Conservation (phyloP, 2,888 invertebrate species). For the Leptopilina myrica region DNA sequence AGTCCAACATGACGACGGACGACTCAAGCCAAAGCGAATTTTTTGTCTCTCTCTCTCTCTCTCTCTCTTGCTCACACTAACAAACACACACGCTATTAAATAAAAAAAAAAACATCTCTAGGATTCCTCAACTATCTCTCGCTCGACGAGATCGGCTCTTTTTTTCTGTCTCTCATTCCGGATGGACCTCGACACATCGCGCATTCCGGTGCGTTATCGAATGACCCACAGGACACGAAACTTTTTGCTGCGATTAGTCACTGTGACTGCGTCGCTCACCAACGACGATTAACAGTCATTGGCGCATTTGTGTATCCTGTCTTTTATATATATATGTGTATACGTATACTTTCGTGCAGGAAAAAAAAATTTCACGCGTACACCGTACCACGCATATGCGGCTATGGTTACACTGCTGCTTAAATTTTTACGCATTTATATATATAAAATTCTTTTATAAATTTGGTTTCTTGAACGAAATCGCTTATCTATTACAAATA, state of each 20-base stretch:
- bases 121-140: conserved; percentile 33
- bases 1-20: too few species aligned
- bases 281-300: conserved; percentile 32
- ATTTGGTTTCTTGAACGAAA: too few species aligned
- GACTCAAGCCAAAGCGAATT: too few species aligned
- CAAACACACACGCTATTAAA: too few species aligned
- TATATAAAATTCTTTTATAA: too few species aligned
- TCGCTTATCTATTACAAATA: too few species aligned
- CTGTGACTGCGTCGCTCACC: conserved; percentile 27
- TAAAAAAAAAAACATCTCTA: conserved; percentile 23
- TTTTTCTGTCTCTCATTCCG: conserved; percentile 11
- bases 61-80: too few species aligned
- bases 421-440: too few species aligned
- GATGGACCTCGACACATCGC: conserved; percentile 29
- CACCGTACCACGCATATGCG: too few species aligned
- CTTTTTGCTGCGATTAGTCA: conserved; percentile 35
- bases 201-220: conserved; percentile 39
- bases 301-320: conserved; percentile 22
- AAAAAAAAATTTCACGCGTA: too few species aligned
- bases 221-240: conserved; percentile 36
- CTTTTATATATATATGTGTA: neutral
- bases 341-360: too few species aligned
- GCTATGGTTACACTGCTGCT: too few species aligned
- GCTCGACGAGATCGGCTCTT: conserved; percentile 6
- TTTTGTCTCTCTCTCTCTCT: neutral